Evolutionary conservation across 2,113 vertebrate species (phyloP).

Genomic region (Columba livia): DNA sequence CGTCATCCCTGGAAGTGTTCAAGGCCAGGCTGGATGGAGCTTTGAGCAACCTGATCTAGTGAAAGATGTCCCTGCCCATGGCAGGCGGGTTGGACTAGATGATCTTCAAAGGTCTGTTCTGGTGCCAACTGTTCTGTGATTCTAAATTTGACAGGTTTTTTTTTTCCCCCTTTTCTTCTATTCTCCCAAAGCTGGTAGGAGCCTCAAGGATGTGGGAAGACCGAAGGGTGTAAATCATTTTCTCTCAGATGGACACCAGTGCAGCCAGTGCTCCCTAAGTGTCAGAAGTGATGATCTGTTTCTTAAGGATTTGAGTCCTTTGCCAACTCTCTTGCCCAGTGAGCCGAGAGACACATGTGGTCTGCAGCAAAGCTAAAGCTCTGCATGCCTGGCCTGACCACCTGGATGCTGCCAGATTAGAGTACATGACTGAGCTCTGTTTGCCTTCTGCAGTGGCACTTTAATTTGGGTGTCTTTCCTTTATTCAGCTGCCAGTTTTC

Average conservation of each 20-base stretch:
- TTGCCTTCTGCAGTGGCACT: neutral
- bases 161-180: neutral
- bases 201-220: neutral
- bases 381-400: neutral
- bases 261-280: neutral
- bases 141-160: neutral
- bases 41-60: neutral
- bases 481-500: constrained; percentile 25
- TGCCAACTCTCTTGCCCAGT: neutral
- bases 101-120: neutral
- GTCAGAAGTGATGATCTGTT: neutral
- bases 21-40: neutral
- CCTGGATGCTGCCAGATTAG: neutral
- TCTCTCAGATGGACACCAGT: neutral
- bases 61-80: neutral
- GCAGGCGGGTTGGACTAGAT: neutral
- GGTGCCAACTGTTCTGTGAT: neutral
- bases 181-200: neutral
- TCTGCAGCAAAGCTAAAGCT: neutral
- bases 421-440: neutral
- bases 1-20: neutral
- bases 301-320: neutral
- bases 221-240: neutral
- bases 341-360: neutral
- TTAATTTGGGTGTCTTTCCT: neutral